Base-by-base conservation (phyloP, 2,888 invertebrate species). In the Tetranychus piercei region DNA sequence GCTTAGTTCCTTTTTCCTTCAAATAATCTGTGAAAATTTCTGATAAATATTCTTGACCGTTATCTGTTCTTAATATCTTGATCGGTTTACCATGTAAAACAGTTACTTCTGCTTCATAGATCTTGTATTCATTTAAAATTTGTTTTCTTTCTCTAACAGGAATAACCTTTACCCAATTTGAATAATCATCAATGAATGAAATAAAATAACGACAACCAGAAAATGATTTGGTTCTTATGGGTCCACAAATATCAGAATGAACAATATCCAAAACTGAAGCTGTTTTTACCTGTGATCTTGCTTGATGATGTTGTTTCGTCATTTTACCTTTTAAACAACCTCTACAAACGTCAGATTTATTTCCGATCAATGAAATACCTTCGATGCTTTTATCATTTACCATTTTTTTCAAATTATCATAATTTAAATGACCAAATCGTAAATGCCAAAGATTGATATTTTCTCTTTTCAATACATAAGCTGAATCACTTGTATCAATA, bases 1-100 rank as follows among this genome's bases (percentile, higher is more conserved):
- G 76, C 0, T 55, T n/a, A 6, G 79, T 79, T 8, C 78, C 79
- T 20, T 75, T 20, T 3, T 45, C 73, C 44, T 45, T 71, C n/a
- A 77, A 74, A 69, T 67, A 78, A 43, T 44, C 22, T 18, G 71
- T 34, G 44, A 78, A 77, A 2, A 2, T 2, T 1, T 9, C 1
- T 22, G 34, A 22, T 4, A 1, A 34, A 44, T 22, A 71, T n/a
- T 43, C n/a, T 6, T 3, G n/a, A 1, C 43, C 71, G 2, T 43
- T 34, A 43, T 71, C 71, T 2, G 71, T 15, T 18, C n/a, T 1
- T 9, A 71, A n/a, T 7, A 9, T 15, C 3, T 23, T n/a, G 1
- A 75, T 65, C 11, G 2, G 18, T 3, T 75, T 72, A 6, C 65
- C 66, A 2, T n/a, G 11, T 6, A 34, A 9, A 23, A 1, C 6